These are phyloP conservation scores for Brachionus calyciflorus DNA, from an alignment of 1,140 invertebrate genomes.

Conservation along the genomic window DNA sequence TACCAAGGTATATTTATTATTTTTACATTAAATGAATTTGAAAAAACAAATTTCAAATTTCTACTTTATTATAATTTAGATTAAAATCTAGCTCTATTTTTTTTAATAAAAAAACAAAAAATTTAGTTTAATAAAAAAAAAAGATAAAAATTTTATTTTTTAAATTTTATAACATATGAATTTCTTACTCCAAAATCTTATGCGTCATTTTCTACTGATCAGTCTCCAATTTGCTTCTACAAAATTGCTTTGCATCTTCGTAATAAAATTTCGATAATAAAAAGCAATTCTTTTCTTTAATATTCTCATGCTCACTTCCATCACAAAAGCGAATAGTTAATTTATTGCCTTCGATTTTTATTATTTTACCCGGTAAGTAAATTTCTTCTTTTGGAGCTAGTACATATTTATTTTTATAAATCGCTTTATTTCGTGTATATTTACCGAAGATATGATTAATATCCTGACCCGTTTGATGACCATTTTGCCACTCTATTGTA, in stretches of 20 bases:
- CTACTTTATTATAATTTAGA: too few relatives aligned
- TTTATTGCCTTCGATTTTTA: not conserved
- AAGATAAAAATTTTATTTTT: not conserved
- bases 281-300: slow-evolving; percentile 47
- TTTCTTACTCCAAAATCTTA: slow-evolving; percentile 17
- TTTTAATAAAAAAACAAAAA: too few relatives aligned
- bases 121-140: too few relatives aligned
- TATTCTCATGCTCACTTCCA: slow-evolving; percentile 46
- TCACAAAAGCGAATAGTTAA: slow-evolving; percentile 52
- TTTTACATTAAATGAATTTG: too few relatives aligned
- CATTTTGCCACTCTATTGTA: slow-evolving; percentile 51
- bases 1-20: too few relatives aligned
- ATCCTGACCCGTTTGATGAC: slow-evolving; percentile 49
- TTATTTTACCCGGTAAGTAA: slow-evolving; percentile 52
- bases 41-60: too few relatives aligned
- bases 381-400: slow-evolving; percentile 49
- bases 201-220: not conserved
- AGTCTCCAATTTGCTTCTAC: not conserved
- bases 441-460: slow-evolving; percentile 53
- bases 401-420: slow-evolving; percentile 49
- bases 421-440: slow-evolving; percentile 49
- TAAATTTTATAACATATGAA: not conserved
- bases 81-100: too few relatives aligned
- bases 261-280: slow-evolving; percentile 52
- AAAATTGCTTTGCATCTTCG: slow-evolving; percentile 49